A percentile compares a stretch with the other conserved stretches of the same genome.
phyloP scores from a whole-genome alignment of 1,140 invertebrate genomes.

The Tetramorium simillimum region DNA sequence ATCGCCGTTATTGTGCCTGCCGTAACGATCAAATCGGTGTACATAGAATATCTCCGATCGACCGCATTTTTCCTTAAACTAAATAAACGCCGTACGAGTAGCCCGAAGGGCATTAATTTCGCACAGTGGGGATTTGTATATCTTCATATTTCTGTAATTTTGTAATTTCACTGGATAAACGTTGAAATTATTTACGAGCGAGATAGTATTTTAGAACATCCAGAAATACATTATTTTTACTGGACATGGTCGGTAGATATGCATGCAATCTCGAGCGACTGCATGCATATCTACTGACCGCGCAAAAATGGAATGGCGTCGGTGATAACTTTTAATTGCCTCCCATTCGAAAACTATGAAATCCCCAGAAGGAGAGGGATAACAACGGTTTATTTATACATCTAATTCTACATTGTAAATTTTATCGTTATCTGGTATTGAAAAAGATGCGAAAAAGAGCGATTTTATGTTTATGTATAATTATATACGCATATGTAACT shows the following conservation, averaged over 20 bases:
- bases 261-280: not conserved
- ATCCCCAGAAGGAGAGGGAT: not conserved
- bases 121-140: not conserved
- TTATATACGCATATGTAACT: not conserved
- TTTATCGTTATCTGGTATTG: not conserved
- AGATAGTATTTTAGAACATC: not conserved
- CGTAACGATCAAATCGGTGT: not conserved
- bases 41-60: not conserved
- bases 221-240: conserved; percentile 15
- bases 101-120: not conserved
- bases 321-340: conserved; percentile 39
- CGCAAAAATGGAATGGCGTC: not conserved
- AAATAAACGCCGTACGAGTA: not conserved
- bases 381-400: not conserved
- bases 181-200: not conserved
- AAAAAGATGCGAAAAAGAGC: not conserved
- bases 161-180: not conserved
- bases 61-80: not conserved
- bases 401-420: not conserved
- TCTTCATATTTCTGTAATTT: conserved; percentile 9
- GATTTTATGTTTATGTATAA: not conserved
- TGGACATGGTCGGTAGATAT: not conserved
- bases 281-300: not conserved
- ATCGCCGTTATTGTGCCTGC: not conserved
- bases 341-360: conserved; percentile 15